phyloP scores from a whole-genome alignment of 2,113 vertebrate genomes.

The Colossoma macropomum region DNA sequence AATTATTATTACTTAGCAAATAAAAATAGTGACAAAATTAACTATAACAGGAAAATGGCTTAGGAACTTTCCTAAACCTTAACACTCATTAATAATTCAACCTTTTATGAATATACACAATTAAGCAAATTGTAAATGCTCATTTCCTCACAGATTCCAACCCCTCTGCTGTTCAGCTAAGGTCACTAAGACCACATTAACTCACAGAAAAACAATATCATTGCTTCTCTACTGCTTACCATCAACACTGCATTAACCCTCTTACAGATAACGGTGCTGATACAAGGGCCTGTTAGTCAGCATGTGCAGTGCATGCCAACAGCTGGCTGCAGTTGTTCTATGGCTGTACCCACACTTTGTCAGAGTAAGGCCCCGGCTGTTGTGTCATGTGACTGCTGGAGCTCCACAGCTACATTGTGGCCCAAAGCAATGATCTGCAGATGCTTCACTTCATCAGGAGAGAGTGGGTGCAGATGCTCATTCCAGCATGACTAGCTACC shows the following conservation, averaged over 20 bases:
- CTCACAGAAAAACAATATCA: too few species aligned
- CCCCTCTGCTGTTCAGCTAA: too few species aligned
- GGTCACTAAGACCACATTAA: too few species aligned
- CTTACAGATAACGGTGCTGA: not conserved
- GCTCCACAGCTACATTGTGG: not conserved
- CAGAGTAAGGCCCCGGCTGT: constrained; percentile 7
- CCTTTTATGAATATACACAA: too few species aligned
- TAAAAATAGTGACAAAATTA: too few species aligned
- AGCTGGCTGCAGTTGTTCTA: constrained; percentile 61
- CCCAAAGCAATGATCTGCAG: constrained; percentile 3
- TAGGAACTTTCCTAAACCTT: too few species aligned
- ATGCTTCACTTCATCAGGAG: constrained; percentile 8
- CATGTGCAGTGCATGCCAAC: constrained; percentile 43
- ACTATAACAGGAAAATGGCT: too few species aligned
- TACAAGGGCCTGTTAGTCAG: constrained; percentile 27
- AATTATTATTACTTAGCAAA: too few species aligned
- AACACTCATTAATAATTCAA: too few species aligned
- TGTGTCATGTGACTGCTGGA: not conserved
- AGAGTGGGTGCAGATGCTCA: not conserved
- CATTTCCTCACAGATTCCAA: too few species aligned
- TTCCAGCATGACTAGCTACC: not conserved
- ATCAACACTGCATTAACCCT: not conserved
- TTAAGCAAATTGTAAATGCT: too few species aligned
- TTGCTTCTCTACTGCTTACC: too few species aligned
- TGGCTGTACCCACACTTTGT: not conserved